Evolutionary conservation across 2,797 vertebrate genomes (phyloP).

Genomic region (Brachyrhaphis roseni): DNA sequence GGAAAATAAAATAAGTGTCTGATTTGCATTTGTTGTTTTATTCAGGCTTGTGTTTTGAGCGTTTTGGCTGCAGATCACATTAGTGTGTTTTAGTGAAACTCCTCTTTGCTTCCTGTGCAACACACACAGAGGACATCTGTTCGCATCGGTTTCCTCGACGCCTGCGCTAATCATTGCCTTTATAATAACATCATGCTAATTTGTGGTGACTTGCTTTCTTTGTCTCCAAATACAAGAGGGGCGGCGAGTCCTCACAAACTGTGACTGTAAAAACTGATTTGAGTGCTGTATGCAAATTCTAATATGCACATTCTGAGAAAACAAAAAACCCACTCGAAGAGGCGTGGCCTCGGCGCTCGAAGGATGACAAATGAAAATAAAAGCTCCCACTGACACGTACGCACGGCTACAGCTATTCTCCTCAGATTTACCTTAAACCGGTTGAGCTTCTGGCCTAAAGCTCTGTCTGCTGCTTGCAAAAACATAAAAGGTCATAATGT

Average conservation of each 20-base stretch:
- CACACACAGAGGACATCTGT: constrained; percentile 1
- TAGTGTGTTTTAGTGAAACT: constrained; percentile 57
- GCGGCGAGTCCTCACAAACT: not conserved
- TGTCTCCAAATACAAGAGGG: constrained; percentile 5
- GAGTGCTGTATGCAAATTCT: constrained; percentile 13
- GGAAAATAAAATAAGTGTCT: constrained; percentile 26
- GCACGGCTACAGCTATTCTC: constrained; percentile 8
- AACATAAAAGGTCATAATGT: constrained; percentile 48
- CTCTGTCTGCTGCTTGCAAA: constrained; percentile 49
- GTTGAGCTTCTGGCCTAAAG: constrained; percentile 45
- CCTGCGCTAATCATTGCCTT: not conserved
- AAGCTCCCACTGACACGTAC: constrained; percentile 3
- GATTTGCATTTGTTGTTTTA: constrained; percentile 43
- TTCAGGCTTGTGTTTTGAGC: constrained; percentile 24
- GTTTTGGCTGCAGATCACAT: constrained; percentile 36
- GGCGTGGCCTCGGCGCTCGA: constrained; percentile 32
- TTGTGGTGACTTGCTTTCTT: constrained; percentile 7
- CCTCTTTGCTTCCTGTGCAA: constrained; percentile 54
- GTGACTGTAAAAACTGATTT: constrained; percentile 12
- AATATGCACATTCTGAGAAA: constrained; percentile 7
- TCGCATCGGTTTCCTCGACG: not conserved
- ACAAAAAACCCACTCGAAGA: constrained; percentile 12
- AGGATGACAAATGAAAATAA: constrained; percentile 33
- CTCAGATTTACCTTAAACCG: constrained; percentile 48
- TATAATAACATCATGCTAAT: not conserved